Base-by-base conservation (phyloP, 2,888 invertebrate species). In the Apamea epomidion region DNA sequence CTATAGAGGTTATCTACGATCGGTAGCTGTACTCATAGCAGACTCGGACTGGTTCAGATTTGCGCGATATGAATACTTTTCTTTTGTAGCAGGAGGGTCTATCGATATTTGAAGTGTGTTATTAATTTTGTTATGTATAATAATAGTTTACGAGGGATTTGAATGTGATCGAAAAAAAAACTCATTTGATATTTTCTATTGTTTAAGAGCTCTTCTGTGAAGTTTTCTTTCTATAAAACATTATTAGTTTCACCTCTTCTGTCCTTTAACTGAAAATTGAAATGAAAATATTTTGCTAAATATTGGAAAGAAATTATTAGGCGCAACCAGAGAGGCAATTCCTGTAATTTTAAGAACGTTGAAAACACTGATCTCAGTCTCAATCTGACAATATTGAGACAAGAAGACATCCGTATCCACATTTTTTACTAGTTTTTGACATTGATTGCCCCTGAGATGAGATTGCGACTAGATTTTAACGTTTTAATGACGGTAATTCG, bases 161-260 rank as follows among this genome's bases (percentile, higher is more conserved):
- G 42, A 81, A 68, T 51, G 62, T 80, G 51, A 77, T 86, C 25
- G 6, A 68, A 58, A 48, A 80, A 80, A 65, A 73, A 45, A 12
- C 4, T 3, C 25, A 16, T 58, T 72, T 68, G 42, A 64, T 64
- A 68, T 68, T 74, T 37, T 64, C 25, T 68, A 71, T 82, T 60
- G 48, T 79, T 70, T 58, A 70, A 25, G 58, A 71, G 48, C 32
- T 80, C 80, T 76, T 76, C 73, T 75, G 51, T 68, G 64, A 71
- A 65, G 29, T 74, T 64, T 62, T 69, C 0, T 70, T 45, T 45
- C 6, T 65, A 21, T 62, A 37, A n/a, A 21, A 54, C 25, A 29
- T 54, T 48, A 62, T 75, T 83, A 60, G 21, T 65, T 65, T 29
- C 54, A 69, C 60, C 48, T 87, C 45, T 45, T 75, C 32, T 60